Evolutionary conservation across 64 coral and sea anemone genomes (phyloP), one percentile per base, ranked within the genome.

Genomic region (Actinia tenebrosa): DNA sequence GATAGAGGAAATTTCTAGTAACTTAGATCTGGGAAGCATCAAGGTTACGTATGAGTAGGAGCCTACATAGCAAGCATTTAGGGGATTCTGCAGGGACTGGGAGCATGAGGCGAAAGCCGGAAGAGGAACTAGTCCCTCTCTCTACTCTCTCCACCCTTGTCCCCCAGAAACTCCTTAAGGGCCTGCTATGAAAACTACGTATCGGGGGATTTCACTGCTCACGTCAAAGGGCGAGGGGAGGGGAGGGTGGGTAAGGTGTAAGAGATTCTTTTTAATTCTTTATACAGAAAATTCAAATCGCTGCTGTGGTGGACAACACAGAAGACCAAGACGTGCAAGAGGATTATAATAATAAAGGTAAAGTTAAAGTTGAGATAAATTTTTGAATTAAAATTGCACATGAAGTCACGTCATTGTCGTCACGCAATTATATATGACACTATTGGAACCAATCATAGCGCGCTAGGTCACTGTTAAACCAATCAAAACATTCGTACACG

Each of bases 271-370:
- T 30, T 27, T 10, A 42, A 42, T 50, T 23, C 46, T 22, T 45
- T 25, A 86, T 68, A 44, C 46, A 96, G 94, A 96, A 96, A 90
- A 96, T 96, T 42, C 94, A 96, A 37, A 68, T 96, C 2, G 91
- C 86, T 59, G 89, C 91, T 0, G 83, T 81, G 27, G 80, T 87
- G 46, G 77, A 83, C 46, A 93, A 66, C 27, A 22, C 60, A 18
- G 84, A 87, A 55, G 90, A 92, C 58, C 7, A 91, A 23, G 88
- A 86, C 5, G 89, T 64, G n/a, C 27, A 84, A 44, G 87, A 89
- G 26, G 94, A 89, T 10, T 90, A 89, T 22, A 87, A 60, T 11
- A 80, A 45, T 63, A 91, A 89, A 78, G 90, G 94, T 95, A 53
- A 53, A 52, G 79, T 1, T 18, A 6, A 20, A 5, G 13, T 0